Conservation (phyloP, 2,797 vertebrate genomes). For the Coccyzus lansbergi region DNA sequence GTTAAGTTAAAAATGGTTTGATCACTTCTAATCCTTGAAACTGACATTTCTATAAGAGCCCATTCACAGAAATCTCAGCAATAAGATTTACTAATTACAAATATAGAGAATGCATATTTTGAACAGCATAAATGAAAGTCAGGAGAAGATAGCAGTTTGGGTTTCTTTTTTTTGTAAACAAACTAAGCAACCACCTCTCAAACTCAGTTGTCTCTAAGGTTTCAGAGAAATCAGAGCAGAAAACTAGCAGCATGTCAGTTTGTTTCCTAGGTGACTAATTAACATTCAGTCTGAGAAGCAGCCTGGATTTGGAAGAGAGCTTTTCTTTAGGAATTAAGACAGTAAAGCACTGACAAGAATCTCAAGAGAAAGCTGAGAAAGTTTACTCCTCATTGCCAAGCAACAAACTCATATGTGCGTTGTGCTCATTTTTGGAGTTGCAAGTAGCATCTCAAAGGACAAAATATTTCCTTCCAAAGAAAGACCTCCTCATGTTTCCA, state of each 20-base stretch:
- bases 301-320: background rate
- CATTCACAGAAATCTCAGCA: background rate
- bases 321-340: constrained; percentile 7
- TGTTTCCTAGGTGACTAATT: constrained; percentile 64
- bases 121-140: background rate
- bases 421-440: background rate
- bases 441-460: background rate
- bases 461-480: background rate
- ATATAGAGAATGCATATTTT: background rate
- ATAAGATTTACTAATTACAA: background rate
- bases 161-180: background rate
- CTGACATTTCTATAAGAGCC: background rate
- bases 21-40: background rate
- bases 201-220: background rate
- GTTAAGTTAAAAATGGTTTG: background rate
- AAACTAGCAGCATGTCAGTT: background rate
- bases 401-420: background rate
- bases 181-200: background rate
- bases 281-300: background rate
- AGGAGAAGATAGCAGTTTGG: background rate
- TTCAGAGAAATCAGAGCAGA: constrained; percentile 45
- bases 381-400: background rate
- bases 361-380: background rate
- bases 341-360: background rate
- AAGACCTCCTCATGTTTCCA: background rate